Evolutionary conservation across 2,888 invertebrate species (phyloP).

Genomic region (Cantharis nigra): DNA sequence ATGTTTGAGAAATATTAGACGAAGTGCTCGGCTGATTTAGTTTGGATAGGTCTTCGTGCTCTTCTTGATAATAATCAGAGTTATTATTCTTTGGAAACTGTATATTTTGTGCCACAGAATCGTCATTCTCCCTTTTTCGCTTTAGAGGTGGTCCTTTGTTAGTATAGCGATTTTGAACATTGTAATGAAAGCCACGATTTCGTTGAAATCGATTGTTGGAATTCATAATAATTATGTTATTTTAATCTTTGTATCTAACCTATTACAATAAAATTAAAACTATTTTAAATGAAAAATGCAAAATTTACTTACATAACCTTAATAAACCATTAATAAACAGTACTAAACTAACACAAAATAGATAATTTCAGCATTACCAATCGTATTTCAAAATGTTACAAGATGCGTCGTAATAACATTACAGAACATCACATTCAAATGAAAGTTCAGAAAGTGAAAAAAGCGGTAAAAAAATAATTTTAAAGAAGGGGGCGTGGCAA

Average conservation of each 20-base stretch:
- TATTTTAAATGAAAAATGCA: background rate
- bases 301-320: background rate
- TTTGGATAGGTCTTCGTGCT: background rate
- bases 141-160: background rate
- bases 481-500: no score
- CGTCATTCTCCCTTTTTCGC: background rate
- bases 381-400: no score
- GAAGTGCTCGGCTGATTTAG: background rate
- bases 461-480: no score
- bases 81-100: background rate
- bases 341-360: no score
- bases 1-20: background rate
- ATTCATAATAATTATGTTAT: background rate
- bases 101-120: background rate
- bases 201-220: background rate
- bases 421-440: no score
- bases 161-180: background rate
- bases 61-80: background rate
- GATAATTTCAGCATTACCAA: no score
- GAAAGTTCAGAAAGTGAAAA: no score
- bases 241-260: background rate
- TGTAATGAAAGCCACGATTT: background rate
- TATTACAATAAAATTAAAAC: background rate
- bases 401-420: no score
- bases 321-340: background rate